Evolutionary conservation across 2,888 invertebrate genomes (phyloP).

Genomic region (Lasiommata megera): DNA sequence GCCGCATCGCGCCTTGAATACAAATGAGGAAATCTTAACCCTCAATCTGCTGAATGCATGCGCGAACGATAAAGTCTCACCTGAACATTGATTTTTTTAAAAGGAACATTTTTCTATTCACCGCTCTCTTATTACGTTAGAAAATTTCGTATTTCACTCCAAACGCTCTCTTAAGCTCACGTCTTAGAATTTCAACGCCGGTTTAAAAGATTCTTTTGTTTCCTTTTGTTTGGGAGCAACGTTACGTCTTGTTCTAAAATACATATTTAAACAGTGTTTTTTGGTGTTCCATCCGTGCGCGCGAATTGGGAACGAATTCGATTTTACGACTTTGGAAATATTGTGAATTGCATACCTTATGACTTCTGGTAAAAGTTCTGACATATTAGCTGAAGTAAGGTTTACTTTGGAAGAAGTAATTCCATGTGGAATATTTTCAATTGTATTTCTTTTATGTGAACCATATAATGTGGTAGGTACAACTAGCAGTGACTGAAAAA

Average conservation of each 20-base stretch:
- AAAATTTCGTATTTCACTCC: slow-evolving; percentile 25
- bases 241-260: slow-evolving; percentile 15
- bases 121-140: slow-evolving; percentile 29
- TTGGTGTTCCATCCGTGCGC: background rate
- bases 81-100: slow-evolving; percentile 62
- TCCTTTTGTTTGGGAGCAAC: slow-evolving; percentile 11
- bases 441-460: too few species aligned
- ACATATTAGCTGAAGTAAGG: background rate
- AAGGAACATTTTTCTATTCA: slow-evolving; percentile 37
- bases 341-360: background rate
- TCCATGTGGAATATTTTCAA: too few species aligned
- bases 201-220: slow-evolving; percentile 16
- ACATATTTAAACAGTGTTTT: slow-evolving; percentile 13
- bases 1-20: slow-evolving; percentile 53
- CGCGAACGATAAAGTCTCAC: slow-evolving; percentile 51
- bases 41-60: slow-evolving; percentile 64
- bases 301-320: background rate
- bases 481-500: too few species aligned
- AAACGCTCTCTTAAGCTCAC: slow-evolving; percentile 20
- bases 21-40: slow-evolving; percentile 69
- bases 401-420: too few species aligned
- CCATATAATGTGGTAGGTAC: too few species aligned
- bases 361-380: background rate
- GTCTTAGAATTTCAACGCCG: slow-evolving; percentile 22
- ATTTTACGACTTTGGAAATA: background rate